Evolutionary conservation across 1,140 invertebrate genomes (phyloP), one percentile per base, ranked within the genome.

Genomic region (Diplogasteroides magnus): DNA sequence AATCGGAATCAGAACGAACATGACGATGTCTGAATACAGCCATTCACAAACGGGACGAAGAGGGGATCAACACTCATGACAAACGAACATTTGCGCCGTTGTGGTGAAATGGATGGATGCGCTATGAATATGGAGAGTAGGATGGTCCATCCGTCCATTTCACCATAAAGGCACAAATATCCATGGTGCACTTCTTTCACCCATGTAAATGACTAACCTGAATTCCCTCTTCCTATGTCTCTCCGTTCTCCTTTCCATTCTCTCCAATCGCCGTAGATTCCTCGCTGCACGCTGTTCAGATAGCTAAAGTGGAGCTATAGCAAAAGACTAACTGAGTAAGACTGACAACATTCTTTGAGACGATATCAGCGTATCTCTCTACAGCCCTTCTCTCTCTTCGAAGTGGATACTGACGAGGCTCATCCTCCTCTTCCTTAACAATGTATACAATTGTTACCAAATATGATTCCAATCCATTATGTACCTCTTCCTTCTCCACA

Each of bases 1-100:
- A 72, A 19, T 58, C 56, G 1, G 70, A 72, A 32, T 61, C 70
- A 28, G 64, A 67, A 19, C 67, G 37, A 14, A 29, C 32, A 26
- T 29, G 25, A 11, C 67, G 67, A 48, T 15, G 28, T 11, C n/a
- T n/a, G 31, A 56, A 61, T 55, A 32, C 31, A 55, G 60, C 55
- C 31, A 23, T 57, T 23, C 19, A 58, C 19, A 61, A 32, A 27
- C 31, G 61, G n/a, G 57, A 37, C 13, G 31, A 11, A 62, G 32
- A 61, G 13, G 31, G 26, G 29, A 26, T 31, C 14, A 29, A 29
- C 29, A 37, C 58, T n/a, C 31, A 37, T 59, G 59, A 56, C 11
- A 65, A 2, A 29, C 63, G 63, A 65, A 55, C 63, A 1, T 55
- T n/a, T 57, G 37, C 26, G 57, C 59, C 59, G 19, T 67, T 56